Evolutionary conservation across 1,140 invertebrate species (phyloP), one percentile per base, ranked within the genome.

Genomic region (Brachionus rotundiformis): DNA sequence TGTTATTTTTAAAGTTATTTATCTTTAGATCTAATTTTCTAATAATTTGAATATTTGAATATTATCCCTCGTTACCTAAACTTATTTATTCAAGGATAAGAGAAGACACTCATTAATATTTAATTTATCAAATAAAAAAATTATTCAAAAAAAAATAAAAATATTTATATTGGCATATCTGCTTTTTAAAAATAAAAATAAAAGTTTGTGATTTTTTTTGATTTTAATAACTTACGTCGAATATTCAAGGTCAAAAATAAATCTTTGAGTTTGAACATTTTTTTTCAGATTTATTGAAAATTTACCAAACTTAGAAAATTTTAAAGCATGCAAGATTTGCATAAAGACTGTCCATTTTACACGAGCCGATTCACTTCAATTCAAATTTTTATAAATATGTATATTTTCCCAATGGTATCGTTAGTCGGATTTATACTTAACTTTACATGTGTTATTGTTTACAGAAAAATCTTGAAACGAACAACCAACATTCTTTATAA

Each of bases 331-430:
- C 61, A 65, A 29, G 61, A 65, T 65, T 65, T 29, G 13, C 11
- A 29, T 11, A 23, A 31, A 1, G 31, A 31, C 11, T 41, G 41
- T 23, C 36, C 33, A 25, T 23, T 25, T 19, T 44, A 44, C 10
- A 8, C 19, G 25, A 73, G 10, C 6, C 36, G 19, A 4, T 41
- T 41, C 10, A 73, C 23, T 44, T 25, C 19, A 25, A 25, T 73
- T 44, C 68, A 73, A 73, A 44, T 73, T 41, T 44, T 73, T 27
- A 73, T 73, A 7, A 73, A 73, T 25, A 41, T 73, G 23, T 73
- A 44, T n/a, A 25, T 73, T 23, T 41, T 73, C 25, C 76, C 76
- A 59, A 8, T 79, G 11, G 47, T 79, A 39, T 54, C 76, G 6
- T 10, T 79, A 25, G 54, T 63, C 44, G 76, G 76, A 6, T 63